Conservation (phyloP, 2,797 vertebrate species). For the Syngnathus acus region DNA sequence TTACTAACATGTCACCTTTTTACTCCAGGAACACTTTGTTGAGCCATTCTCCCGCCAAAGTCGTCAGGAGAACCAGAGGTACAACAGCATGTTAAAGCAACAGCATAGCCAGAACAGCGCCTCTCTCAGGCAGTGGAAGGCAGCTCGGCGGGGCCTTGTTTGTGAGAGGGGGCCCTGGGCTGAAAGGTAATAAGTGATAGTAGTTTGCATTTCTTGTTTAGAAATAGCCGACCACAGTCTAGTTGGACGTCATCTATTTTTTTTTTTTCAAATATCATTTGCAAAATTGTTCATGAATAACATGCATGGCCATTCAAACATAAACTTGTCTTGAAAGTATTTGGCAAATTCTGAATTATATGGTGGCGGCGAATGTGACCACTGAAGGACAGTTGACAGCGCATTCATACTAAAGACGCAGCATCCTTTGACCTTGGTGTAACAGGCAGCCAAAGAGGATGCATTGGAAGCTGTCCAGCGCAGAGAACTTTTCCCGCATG, state of each 20-base stretch:
- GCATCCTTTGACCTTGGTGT: constrained; percentile 19
- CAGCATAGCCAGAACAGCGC: constrained; percentile 79
- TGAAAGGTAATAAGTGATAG: constrained; percentile 70
- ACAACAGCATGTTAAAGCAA: constrained; percentile 93
- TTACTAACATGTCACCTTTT: neutral
- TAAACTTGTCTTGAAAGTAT: neutral
- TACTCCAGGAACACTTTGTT: constrained; percentile 83
- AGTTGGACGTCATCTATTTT: neutral
- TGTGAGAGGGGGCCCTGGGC: constrained; percentile 94
- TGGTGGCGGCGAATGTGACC: neutral
- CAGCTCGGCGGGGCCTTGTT: constrained; percentile 77
- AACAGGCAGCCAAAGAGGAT: constrained; percentile 73
- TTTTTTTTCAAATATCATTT: neutral
- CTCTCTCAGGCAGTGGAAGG: constrained; percentile 84
- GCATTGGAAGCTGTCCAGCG: constrained; percentile 88
- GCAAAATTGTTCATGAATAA: neutral
- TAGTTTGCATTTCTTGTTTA: neutral
- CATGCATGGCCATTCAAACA: neutral
- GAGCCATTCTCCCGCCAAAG: constrained; percentile 86
- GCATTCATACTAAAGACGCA: neutral
- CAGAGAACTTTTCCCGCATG: constrained; percentile 96
- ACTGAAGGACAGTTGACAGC: neutral
- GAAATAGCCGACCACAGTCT: neutral
- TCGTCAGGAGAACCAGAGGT: constrained; percentile 89
- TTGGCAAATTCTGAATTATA: neutral